Evolutionary conservation across 2,888 invertebrate genomes (phyloP).

Genomic region (Candidula unifasciata): DNA sequence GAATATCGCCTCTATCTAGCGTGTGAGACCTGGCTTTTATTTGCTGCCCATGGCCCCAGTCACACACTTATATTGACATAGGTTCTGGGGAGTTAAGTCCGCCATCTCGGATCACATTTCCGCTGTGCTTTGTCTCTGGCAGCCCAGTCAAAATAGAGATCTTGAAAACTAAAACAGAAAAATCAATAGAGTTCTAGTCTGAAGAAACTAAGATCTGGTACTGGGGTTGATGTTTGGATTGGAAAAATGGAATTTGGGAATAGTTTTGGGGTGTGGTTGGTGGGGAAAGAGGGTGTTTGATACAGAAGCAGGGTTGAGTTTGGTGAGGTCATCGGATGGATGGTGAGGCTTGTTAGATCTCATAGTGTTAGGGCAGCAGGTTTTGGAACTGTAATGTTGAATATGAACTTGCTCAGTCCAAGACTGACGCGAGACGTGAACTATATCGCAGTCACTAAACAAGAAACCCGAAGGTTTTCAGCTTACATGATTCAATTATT

Average conservation of each 20-base stretch:
- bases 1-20: background rate
- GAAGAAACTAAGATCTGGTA: too few species aligned
- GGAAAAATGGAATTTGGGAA: background rate
- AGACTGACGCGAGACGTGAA: too few species aligned
- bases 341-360: too few species aligned
- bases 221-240: background rate
- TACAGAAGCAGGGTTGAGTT: background rate
- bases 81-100: constrained; percentile 27
- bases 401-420: too few species aligned
- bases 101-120: constrained; percentile 6
- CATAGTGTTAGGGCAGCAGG: too few species aligned
- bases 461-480: too few species aligned
- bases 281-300: background rate
- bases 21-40: constrained; percentile 24
- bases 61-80: constrained; percentile 22
- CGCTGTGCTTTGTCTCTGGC: constrained; percentile 15
- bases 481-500: too few species aligned
- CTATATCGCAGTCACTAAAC: too few species aligned
- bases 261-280: background rate
- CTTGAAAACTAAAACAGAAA: constrained; percentile 3
- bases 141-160: constrained; percentile 14
- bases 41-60: constrained; percentile 9
- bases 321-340: background rate
- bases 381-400: too few species aligned
- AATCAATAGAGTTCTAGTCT: constrained; percentile 7